Evolutionary conservation across 2,113 vertebrate species (phyloP).

Genomic region (Rhegmatorhina hoffmannsi): DNA sequence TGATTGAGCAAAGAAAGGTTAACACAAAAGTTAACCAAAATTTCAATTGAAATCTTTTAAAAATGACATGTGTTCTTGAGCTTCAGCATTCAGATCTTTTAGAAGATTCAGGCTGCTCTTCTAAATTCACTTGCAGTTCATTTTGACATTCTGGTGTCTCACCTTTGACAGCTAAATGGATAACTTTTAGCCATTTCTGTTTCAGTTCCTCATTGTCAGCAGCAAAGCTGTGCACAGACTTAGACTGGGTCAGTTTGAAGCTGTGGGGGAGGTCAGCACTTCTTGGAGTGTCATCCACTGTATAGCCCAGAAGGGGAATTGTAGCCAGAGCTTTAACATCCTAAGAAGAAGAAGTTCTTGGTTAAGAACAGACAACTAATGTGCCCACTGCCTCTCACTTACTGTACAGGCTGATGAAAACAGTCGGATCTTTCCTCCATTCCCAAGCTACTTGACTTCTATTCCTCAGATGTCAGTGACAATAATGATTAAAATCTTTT

Average conservation of each 20-base stretch:
- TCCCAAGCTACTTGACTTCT: background rate
- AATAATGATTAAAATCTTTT: background rate
- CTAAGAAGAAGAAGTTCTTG: constrained; percentile 64
- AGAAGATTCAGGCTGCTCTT: constrained; percentile 64
- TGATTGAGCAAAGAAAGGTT: constrained; percentile 21
- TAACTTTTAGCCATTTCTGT: constrained; percentile 92
- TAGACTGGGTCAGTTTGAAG: constrained; percentile 95
- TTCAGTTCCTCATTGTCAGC: constrained; percentile 93
- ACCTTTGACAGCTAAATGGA: constrained; percentile 89
- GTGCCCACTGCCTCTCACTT: background rate
- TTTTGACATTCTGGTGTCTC: constrained; percentile 76
- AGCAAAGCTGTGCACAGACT: constrained; percentile 91
- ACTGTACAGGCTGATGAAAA: background rate
- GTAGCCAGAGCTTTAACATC: constrained; percentile 95
- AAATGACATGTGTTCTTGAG: background rate
- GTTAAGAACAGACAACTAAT: background rate
- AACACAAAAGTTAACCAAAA: constrained; percentile 36
- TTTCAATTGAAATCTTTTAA: background rate
- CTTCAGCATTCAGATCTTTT: constrained; percentile 63
- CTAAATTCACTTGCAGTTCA: constrained; percentile 53
- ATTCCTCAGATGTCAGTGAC: background rate
- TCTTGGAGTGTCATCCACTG: constrained; percentile 83
- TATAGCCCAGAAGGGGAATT: constrained; percentile 94
- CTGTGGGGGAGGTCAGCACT: constrained; percentile 84
- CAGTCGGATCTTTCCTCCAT: background rate